Evolutionary conservation across 2,797 vertebrate genomes (phyloP).

Genomic region (Acipenser transmontanus): DNA sequence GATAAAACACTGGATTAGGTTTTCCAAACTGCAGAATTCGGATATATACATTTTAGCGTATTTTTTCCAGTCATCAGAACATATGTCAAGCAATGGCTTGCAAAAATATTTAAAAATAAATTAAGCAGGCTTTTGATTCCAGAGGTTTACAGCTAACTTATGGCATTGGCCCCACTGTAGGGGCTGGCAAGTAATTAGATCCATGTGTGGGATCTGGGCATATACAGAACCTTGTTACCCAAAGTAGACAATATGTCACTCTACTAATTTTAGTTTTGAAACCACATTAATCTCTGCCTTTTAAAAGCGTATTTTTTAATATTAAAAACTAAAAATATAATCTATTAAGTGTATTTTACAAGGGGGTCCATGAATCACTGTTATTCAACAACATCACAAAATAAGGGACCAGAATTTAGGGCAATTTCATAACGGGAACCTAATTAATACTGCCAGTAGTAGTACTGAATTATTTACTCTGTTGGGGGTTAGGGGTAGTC

Average conservation of each 20-base stretch:
- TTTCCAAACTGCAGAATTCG: too few species aligned
- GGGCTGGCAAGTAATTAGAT: neutral
- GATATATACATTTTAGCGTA: too few species aligned
- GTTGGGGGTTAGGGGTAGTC: too few species aligned
- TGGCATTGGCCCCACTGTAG: neutral
- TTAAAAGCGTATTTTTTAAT: neutral
- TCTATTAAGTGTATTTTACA: neutral
- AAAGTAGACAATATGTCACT: slow-evolving; percentile 1
- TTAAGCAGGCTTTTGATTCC: neutral
- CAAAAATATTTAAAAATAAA: too few species aligned
- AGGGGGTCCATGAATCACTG: neutral
- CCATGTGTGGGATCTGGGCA: neutral
- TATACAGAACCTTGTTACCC: neutral
- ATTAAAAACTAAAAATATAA: neutral
- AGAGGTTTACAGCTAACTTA: neutral
- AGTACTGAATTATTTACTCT: too few species aligned
- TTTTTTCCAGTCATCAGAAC: too few species aligned
- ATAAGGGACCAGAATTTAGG: too few species aligned
- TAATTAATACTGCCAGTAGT: too few species aligned
- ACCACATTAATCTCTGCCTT: neutral
- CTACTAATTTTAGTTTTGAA: neutral
- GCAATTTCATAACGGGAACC: too few species aligned
- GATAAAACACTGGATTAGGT: too few species aligned
- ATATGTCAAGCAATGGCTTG: too few species aligned
- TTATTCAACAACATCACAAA: neutral